Evolutionary conservation across 2,888 invertebrate species (phyloP).

Genomic region (Rhopalosiphum nymphaeae): DNA sequence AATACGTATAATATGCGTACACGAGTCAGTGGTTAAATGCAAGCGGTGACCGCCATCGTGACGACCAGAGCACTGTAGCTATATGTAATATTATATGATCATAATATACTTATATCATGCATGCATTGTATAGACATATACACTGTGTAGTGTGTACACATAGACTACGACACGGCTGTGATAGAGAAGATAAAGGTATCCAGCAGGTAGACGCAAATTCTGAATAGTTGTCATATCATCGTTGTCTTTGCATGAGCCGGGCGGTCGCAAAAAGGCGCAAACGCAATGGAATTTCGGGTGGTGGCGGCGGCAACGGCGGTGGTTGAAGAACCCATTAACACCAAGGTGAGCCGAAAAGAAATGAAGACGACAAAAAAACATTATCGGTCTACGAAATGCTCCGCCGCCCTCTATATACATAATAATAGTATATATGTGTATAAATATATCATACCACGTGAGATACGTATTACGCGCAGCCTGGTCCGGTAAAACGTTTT

Average conservation of each 20-base stretch:
- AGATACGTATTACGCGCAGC: constrained; percentile 24
- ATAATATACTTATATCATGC: not conserved
- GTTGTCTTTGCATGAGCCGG: not conserved
- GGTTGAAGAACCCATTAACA: constrained; percentile 56
- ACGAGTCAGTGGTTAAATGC: not conserved
- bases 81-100: not conserved
- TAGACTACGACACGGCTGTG: not conserved
- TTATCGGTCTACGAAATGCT: constrained; percentile 4
- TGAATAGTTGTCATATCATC: too few species aligned
- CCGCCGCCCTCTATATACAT: not conserved
- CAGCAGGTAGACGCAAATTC: too few species aligned
- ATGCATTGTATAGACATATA: not conserved
- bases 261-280: not conserved
- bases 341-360: not conserved
- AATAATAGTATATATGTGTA: not conserved
- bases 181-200: not conserved
- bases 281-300: not conserved
- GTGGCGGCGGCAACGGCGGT: not conserved
- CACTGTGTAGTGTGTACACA: not conserved
- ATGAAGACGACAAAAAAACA: constrained; percentile 44
- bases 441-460: not conserved
- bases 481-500: constrained; percentile 34
- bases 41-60: not conserved
- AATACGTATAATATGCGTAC: not conserved
- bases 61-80: not conserved